Conservation (phyloP, 2,113 vertebrate genomes). For the Protobothrops mucrosquamatus region DNA sequence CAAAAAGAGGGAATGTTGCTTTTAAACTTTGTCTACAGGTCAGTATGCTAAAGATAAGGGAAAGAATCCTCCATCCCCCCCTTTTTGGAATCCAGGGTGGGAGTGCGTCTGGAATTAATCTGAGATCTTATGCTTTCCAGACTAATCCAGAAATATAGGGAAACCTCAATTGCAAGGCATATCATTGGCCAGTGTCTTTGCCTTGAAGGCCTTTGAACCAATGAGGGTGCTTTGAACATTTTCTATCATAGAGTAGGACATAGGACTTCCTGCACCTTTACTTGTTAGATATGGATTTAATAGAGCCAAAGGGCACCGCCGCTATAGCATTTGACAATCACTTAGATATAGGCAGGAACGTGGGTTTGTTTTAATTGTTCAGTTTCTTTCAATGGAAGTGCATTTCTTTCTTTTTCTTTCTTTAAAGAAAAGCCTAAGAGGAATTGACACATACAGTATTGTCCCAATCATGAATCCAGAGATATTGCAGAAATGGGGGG, state of each 20-base stretch:
- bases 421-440: background rate
- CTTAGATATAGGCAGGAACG: background rate
- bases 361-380: background rate
- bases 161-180: background rate
- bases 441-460: background rate
- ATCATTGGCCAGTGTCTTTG: background rate
- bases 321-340: background rate
- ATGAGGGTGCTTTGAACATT: background rate
- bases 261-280: background rate
- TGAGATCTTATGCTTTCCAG: background rate
- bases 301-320: background rate
- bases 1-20: background rate
- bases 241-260: background rate
- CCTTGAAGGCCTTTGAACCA: slow-evolving; percentile 9
- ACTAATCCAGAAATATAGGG: background rate
- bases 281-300: background rate
- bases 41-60: slow-evolving; percentile 8
- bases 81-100: background rate
- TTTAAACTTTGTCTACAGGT: background rate
- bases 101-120: background rate
- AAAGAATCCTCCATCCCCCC: background rate
- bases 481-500: too few relatives aligned
- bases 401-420: background rate
- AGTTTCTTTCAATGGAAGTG: background rate
- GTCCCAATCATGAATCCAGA: background rate